Evolutionary conservation across 2,888 invertebrate species (phyloP).

Genomic region (Polietes domitor): DNA sequence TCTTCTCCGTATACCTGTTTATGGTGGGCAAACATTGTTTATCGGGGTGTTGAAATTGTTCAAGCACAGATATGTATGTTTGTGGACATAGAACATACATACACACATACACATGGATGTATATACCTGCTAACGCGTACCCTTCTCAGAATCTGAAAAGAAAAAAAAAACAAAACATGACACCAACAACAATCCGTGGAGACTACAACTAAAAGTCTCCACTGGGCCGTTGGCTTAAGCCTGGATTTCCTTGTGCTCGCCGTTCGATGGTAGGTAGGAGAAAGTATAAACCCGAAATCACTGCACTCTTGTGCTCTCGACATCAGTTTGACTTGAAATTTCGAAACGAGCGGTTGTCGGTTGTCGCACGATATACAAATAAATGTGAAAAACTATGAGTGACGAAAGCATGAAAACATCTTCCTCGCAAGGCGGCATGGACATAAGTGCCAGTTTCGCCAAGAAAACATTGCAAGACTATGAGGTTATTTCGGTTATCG

Average conservation of each 20-base stretch:
- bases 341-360: conserved; percentile 37
- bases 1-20: conserved; percentile 37
- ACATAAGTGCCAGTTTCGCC: conserved; percentile 69
- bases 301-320: not conserved
- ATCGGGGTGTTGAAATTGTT: conserved; percentile 32
- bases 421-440: conserved; percentile 38
- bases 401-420: conserved; percentile 42
- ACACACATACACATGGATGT: not conserved
- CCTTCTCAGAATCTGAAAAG: conserved; percentile 30
- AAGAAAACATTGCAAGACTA: conserved; percentile 81
- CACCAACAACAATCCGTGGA: not conserved
- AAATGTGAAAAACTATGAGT: conserved; percentile 45
- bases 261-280: conserved; percentile 6
- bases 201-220: conserved; percentile 16
- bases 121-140: conserved; percentile 9
- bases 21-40: conserved; percentile 43
- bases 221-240: conserved; percentile 10
- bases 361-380: conserved; percentile 11
- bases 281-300: conserved; percentile 2
- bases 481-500: conserved; percentile 83
- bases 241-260: conserved; percentile 20
- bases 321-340: conserved; percentile 51
- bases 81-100: not conserved
- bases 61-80: not conserved
- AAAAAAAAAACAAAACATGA: no score